A percentile compares a stretch with the other conserved stretches of the same genome.
Evolutionary conservation across 2,113 vertebrate genomes (phyloP).

Genomic region (Malurus alboscapulatus): DNA sequence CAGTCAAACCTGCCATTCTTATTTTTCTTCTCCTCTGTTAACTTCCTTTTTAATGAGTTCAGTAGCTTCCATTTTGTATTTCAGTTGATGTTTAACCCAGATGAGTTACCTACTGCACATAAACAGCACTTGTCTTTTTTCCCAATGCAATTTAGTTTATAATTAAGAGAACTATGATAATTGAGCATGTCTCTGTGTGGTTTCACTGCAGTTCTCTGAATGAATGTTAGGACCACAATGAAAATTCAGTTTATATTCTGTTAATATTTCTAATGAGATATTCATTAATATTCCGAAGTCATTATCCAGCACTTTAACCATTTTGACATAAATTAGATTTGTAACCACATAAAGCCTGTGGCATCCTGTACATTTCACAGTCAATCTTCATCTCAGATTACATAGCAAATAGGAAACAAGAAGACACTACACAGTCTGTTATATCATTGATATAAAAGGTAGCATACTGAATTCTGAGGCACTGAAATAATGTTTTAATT

Average conservation of each 20-base stretch:
- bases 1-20: neutral
- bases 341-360: slow-evolving; percentile 23
- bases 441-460: neutral
- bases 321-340: slow-evolving; percentile 55
- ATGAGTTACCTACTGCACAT: neutral
- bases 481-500: slow-evolving; percentile 32
- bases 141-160: neutral
- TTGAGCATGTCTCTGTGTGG: neutral
- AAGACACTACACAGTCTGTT: neutral
- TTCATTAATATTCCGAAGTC: slow-evolving; percentile 16
- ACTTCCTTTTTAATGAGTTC: neutral
- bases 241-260: neutral
- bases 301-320: slow-evolving; percentile 1
- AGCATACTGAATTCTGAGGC: slow-evolving; percentile 3
- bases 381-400: slow-evolving; percentile 20
- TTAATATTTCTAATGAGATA: slow-evolving; percentile 9
- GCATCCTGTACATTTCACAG: slow-evolving; percentile 22
- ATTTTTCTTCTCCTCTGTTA: neutral
- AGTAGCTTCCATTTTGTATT: neutral
- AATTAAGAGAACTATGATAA: neutral
- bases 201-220: neutral
- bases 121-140: neutral
- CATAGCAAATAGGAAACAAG: slow-evolving; percentile 17
- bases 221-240: neutral
- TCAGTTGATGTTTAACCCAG: neutral